Base-by-base conservation (phyloP, 2,797 vertebrate species). In the Microhierax caerulescens region DNA sequence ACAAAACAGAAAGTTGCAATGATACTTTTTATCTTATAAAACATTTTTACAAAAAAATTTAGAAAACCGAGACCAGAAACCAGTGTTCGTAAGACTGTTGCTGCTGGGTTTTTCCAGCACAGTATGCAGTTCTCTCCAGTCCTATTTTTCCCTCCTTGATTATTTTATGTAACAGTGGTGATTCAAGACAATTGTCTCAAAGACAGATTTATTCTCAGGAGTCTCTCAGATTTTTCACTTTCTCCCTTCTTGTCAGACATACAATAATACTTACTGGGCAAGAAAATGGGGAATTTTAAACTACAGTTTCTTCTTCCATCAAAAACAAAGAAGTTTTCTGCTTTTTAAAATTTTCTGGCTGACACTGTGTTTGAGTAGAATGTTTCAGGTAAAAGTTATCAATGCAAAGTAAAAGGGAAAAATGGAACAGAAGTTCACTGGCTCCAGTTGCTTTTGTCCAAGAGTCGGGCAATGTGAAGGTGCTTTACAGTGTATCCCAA, bases 11-110 rank as follows among this genome's bases (percentile, higher is more conserved):
- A 82, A 36, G 2, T 5, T 63, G 3, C 3, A 91, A 67, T 43
- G 28, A 17, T 43, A 50, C 43, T 59, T 50, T 75, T 56, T 86
- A 48, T 65, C 7, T 41, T 37, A 12, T 5, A 32, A 1, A 88
- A 60, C 61, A 45, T 43, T 16, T 0, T 0, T 15, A 63, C n/a
- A 63, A 27, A 6, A 6, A 12, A 6, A 13, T 9, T 34, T 51
- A 50, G n/a, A n/a, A 78, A 84, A 47, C 3, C 72, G 11, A 85
- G 18, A 20, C 11, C 7, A 68, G 28, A 5, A 79, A 47, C 13
- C 10, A 0, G 36, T 50, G 2, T 43, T 19, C 83, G 3, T 65
- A 69, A 76, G 43, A 76, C 10, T 59, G 17, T 25, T 41, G 19
- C 13, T 68, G 24, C 8, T 60, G 3, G 21, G 2, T 0, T 22